Evolutionary conservation across 2,888 invertebrate genomes (phyloP).

Genomic region (Alentia gelatinosa): DNA sequence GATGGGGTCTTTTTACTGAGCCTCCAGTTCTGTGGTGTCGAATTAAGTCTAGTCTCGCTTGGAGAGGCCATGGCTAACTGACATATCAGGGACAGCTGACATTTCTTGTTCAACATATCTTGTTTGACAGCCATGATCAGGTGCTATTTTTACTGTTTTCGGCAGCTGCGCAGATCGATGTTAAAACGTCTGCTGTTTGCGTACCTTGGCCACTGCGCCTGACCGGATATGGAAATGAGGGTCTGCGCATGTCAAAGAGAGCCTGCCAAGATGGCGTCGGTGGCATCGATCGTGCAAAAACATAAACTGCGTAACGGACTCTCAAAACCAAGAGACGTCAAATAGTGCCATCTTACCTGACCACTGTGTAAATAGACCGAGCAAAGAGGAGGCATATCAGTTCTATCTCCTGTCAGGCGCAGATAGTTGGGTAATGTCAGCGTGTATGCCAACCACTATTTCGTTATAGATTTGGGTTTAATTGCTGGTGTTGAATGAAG

Average conservation of each 20-base stretch:
- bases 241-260: slow-evolving; percentile 7
- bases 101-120: neutral
- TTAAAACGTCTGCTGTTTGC: slow-evolving; percentile 40
- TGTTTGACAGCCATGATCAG: neutral
- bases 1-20: too few species aligned
- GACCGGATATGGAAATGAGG: slow-evolving; percentile 46
- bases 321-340: neutral
- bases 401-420: too few species aligned
- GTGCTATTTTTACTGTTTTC: slow-evolving; percentile 20
- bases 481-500: too few species aligned
- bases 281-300: slow-evolving; percentile 13
- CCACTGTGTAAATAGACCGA: neutral
- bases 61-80: neutral
- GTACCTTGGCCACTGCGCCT: slow-evolving; percentile 24
- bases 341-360: neutral
- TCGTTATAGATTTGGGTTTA: too few species aligned
- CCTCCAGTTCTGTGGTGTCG: too few species aligned
- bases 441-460: too few species aligned
- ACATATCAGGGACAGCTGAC: neutral
- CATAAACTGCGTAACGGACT: neutral
- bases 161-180: slow-evolving; percentile 30
- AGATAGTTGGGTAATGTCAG: too few species aligned
- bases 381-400: neutral
- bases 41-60: too few species aligned
- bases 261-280: neutral